These are phyloP conservation scores for Speoplatyrhinus poulsoni DNA, from an alignment of 2,113 vertebrate genomes.

Conservation along the genomic window DNA sequence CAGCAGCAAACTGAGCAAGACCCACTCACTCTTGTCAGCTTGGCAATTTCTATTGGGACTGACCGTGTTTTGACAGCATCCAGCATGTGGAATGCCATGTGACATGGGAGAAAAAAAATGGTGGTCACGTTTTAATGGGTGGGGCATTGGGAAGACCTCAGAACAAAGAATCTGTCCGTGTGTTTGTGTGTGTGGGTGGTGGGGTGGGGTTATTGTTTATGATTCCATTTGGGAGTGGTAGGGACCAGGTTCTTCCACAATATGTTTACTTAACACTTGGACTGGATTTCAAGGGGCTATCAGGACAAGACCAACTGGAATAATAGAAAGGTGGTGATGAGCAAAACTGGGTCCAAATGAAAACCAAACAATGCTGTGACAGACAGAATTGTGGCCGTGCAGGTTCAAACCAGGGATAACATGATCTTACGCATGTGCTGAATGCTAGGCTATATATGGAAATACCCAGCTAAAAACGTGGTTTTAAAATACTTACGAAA, in stretches of 20 bases:
- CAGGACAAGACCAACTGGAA: conserved; percentile 23
- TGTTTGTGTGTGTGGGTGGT: background rate
- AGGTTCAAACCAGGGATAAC: no score
- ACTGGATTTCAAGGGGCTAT: conserved; percentile 21
- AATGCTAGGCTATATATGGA: no score
- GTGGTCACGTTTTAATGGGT: background rate
- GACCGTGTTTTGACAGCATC: conserved; percentile 45
- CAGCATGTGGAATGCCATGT: conserved; percentile 39
- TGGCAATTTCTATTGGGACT: conserved; percentile 3
- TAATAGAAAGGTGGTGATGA: background rate
- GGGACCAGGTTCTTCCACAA: conserved; percentile 6
- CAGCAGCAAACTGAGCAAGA: background rate
- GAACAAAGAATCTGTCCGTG: background rate
- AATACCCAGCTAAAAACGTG: no score
- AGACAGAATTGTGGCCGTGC: no score
- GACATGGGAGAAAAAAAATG: conserved; percentile 62
- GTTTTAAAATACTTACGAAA: no score
- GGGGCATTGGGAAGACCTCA: conserved; percentile 23
- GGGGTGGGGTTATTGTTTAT: conserved; percentile 27
- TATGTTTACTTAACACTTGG: conserved; percentile 14
- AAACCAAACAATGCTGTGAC: no score
- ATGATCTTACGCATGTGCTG: no score
- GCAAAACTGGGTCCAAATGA: no score
- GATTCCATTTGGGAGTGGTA: conserved; percentile 12
- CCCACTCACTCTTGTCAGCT: conserved; percentile 1